Conservation (phyloP, 2,888 invertebrate genomes). For the Sesia apiformis region DNA sequence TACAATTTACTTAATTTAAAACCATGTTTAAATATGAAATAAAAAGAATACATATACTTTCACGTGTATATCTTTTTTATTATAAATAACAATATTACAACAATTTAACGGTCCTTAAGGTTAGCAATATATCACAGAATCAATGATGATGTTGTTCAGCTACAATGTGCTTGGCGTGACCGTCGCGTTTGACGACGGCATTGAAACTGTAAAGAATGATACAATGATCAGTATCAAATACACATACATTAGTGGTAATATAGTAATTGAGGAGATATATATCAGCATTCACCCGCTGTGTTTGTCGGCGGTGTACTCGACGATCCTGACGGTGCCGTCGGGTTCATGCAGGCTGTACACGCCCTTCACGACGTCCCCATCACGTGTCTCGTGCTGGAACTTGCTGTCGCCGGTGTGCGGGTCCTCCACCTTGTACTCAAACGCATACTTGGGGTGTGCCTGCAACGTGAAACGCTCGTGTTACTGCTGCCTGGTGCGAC, state of each 20-base stretch:
- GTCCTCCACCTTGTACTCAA: constrained; percentile 57
- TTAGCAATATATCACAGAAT: not conserved
- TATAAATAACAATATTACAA: too few relatives aligned
- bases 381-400: constrained; percentile 49
- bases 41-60: too few relatives aligned
- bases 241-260: not conserved
- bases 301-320: constrained; percentile 53
- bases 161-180: constrained; percentile 10
- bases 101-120: too few relatives aligned
- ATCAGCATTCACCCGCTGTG: constrained; percentile 31
- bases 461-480: constrained; percentile 5
- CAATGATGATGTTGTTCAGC: constrained; percentile 11
- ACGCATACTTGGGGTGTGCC: constrained; percentile 55
- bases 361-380: constrained; percentile 57
- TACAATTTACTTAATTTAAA: too few relatives aligned
- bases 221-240: not conserved
- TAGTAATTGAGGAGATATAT: not conserved
- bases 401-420: constrained; percentile 60
- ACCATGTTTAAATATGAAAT: too few relatives aligned
- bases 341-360: constrained; percentile 48
- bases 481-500: not conserved
- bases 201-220: constrained; percentile 32
- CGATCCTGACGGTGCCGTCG: constrained; percentile 50
- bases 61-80: too few relatives aligned
- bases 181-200: constrained; percentile 41